Evolutionary conservation across 1,140 invertebrate species (phyloP).

Genomic region (Thrips palmi): DNA sequence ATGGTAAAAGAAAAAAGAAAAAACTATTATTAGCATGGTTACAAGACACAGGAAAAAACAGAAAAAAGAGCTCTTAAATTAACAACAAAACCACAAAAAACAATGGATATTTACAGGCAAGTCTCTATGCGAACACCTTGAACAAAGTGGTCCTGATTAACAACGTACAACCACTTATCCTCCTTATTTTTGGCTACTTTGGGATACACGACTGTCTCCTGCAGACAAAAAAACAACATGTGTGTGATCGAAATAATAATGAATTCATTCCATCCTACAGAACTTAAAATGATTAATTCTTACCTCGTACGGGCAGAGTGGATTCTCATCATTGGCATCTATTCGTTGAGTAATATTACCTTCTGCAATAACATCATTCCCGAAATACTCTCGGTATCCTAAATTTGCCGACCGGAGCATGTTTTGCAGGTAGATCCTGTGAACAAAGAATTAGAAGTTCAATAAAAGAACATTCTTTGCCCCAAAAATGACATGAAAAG

Average conservation of each 20-base stretch:
- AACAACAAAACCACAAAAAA: background rate
- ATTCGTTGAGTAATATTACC: conserved; percentile 14
- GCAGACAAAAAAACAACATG: conserved; percentile 11
- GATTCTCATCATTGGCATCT: conserved; percentile 13
- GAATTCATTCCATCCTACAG: background rate
- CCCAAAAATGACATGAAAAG: background rate
- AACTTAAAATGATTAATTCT: conserved; percentile 4
- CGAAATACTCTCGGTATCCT: conserved; percentile 3
- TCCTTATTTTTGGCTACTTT: conserved; percentile 25
- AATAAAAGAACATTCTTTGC: background rate
- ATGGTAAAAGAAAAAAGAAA: background rate
- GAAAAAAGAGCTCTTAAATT: background rate
- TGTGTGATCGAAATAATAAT: background rate
- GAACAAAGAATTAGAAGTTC: conserved; percentile 3
- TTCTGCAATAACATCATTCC: conserved; percentile 10
- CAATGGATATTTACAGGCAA: conserved; percentile 27
- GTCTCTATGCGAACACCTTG: conserved; percentile 34
- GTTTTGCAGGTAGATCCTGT: conserved; percentile 7
- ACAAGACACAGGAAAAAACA: background rate
- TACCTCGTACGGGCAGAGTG: conserved; percentile 15
- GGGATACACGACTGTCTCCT: conserved; percentile 27
- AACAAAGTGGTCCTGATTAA: conserved; percentile 31
- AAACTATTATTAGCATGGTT: background rate
- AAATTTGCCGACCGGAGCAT: conserved; percentile 5
- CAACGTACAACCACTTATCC: conserved; percentile 32